Evolutionary conservation across 2,797 vertebrate genomes (phyloP).

Genomic region (Adrianichthys oophorus): DNA sequence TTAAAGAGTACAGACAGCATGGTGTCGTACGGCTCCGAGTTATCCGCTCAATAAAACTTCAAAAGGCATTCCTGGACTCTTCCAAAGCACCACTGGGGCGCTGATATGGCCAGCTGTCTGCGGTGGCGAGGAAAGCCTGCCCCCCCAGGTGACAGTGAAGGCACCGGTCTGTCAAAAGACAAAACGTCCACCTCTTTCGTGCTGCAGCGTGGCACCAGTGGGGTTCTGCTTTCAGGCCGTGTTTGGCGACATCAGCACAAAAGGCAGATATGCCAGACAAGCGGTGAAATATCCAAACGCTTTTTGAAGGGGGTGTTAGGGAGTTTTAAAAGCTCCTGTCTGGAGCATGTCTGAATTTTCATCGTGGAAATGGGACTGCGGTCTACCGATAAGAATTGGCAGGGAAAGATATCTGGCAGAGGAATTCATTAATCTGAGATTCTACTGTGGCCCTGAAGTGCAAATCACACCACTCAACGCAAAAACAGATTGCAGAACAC

Average conservation of each 20-base stretch:
- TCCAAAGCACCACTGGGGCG: slow-evolving; percentile 39
- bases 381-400: slow-evolving; percentile 34
- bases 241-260: slow-evolving; percentile 58
- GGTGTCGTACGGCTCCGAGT: slow-evolving; percentile 52
- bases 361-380: slow-evolving; percentile 48
- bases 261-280: slow-evolving; percentile 49
- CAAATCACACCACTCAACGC: too few relatives aligned
- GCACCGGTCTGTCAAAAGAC: slow-evolving; percentile 44
- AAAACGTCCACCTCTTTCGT: slow-evolving; percentile 41
- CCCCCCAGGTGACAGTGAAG: slow-evolving; percentile 33
- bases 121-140: slow-evolving; percentile 12
- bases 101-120: slow-evolving; percentile 53
- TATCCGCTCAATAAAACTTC: slow-evolving; percentile 76
- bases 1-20: slow-evolving; percentile 54
- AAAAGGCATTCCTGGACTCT: slow-evolving; percentile 70
- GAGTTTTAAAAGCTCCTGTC: slow-evolving; percentile 62
- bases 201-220: slow-evolving; percentile 19
- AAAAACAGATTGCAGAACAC: neutral
- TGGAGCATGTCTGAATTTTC: slow-evolving; percentile 21
- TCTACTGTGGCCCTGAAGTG: too few relatives aligned
- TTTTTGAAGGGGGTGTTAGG: slow-evolving; percentile 40
- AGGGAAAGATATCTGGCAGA: slow-evolving; percentile 55
- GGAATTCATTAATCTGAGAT: slow-evolving; percentile 39
- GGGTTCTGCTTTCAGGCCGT: slow-evolving; percentile 3
- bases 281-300: slow-evolving; percentile 54